Conservation (phyloP, 2,113 vertebrate species). For the Nycticorax nycticorax region DNA sequence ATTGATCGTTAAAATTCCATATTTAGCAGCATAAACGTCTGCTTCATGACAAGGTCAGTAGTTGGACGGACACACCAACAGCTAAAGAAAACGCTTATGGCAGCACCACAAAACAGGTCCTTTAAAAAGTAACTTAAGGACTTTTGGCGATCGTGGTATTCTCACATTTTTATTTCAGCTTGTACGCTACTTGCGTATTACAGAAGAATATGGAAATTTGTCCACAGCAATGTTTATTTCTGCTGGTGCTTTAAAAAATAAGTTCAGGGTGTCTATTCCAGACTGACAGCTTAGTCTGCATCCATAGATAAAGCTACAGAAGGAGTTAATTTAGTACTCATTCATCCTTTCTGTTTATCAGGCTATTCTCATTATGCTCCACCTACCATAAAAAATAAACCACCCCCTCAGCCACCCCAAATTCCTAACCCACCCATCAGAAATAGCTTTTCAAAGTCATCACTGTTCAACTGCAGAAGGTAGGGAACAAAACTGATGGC, state of each 20-base stretch:
- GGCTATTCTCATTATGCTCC: not conserved
- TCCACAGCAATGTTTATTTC: not conserved
- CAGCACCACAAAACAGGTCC: not conserved
- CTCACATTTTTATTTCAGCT: not conserved
- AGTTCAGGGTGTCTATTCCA: not conserved
- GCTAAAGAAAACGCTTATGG: not conserved
- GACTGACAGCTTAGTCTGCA: not conserved
- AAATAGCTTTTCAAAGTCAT: not conserved
- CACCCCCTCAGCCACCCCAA: not conserved
- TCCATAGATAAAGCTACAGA: too few species aligned
- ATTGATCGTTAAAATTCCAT: not conserved
- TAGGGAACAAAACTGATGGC: not conserved
- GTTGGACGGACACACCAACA: not conserved
- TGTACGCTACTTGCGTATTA: not conserved
- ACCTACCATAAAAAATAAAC: not conserved
- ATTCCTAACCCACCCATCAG: not conserved
- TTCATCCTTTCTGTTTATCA: not conserved
- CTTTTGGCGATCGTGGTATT: not conserved
- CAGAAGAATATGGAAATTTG: not conserved
- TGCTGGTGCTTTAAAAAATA: not conserved
- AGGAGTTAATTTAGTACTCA: not conserved
- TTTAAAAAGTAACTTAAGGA: not conserved
- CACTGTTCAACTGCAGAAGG: not conserved
- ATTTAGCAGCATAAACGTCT: not conserved
- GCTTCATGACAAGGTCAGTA: not conserved